Evolutionary conservation across 2,888 invertebrate species (phyloP), one percentile per base, ranked within the genome.

Genomic region (Chaetogeoica ovagalla): DNA sequence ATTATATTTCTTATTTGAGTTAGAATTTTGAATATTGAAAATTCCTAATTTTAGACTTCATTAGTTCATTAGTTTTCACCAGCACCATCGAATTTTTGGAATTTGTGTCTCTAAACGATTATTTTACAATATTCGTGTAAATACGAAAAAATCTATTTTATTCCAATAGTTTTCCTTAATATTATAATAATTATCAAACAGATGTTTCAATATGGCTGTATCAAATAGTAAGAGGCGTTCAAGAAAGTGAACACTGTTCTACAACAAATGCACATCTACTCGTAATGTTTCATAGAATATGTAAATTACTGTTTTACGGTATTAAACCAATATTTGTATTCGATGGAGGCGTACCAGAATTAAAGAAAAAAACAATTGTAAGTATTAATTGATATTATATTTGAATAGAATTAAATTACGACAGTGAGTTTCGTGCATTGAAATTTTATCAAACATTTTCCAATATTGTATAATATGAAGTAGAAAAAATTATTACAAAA

Each of bases 131-230:
- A 13, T 48, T 63, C 5, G 30, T n/a, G n/a, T 23, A 19, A 60
- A 21, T n/a, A 48, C 11, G 62, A 48, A 48, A 48, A 30, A 62
- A n/a, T n/a, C n/a, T 9, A 19, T 48, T 13, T n/a, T 8, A 60
- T 30, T 63, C 2, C n/a, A 59, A 59, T 57, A 13, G 43, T 30
- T 75, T 66, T 13, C 66, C 75, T 75, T 66, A 75, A 59, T 19
- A 55, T 9, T 59, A 21, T 66, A 66, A 63, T 55, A 52, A 69
- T 82, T 30, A 30, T 30, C 30, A 30, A 30, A 30, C 84, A 98
- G 98, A 99, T 91, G 93, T 98, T 83, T 99, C 98, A 83, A 96
- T 99, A 87, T 99, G 99, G 99, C 90, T 99, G 84, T 96, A 99
- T 88, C 99, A 99, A 88, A 92, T 96, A 82, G 91, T 97, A 79